Conservation (phyloP, 2,797 vertebrate species). For the Sebastes paucispinis region DNA sequence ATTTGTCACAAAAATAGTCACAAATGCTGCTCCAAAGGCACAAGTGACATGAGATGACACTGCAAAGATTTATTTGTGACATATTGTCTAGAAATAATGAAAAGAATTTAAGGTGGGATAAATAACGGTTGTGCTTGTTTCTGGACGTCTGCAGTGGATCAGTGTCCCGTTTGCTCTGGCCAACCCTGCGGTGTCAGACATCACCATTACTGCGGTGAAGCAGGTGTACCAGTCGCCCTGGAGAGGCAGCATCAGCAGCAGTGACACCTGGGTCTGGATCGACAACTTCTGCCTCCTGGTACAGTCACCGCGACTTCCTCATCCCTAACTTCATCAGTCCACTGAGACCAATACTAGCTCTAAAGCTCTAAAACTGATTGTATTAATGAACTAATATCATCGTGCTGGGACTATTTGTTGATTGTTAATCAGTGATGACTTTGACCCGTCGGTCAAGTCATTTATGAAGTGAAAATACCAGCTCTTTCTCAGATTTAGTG, state of each 20-base stretch:
- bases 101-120: not conserved
- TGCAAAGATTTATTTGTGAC: not conserved
- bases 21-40: not conserved
- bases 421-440: not conserved
- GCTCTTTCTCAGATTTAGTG: not conserved
- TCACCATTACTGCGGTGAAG: slow-evolving; percentile 89
- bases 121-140: not conserved
- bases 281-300: slow-evolving; percentile 97
- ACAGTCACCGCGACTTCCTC: slow-evolving; percentile 10
- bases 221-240: slow-evolving; percentile 90
- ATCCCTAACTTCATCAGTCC: not conserved
- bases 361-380: not conserved
- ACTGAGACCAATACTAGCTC: not conserved
- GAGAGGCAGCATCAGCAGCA: slow-evolving; percentile 85
- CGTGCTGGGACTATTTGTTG: not conserved
- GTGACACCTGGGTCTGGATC: slow-evolving; percentile 90
- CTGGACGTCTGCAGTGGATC: slow-evolving; percentile 87
- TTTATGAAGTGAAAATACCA: not conserved
- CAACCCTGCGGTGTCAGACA: slow-evolving; percentile 93
- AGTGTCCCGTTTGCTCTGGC: slow-evolving; percentile 94
- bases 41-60: not conserved
- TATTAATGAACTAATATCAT: not conserved
- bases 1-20: not conserved
- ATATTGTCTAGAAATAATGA: not conserved
- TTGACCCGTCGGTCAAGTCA: not conserved